A percentile compares a stretch with the other conserved stretches of the same genome.
phyloP scores from a whole-genome alignment of 2,888 invertebrate species.

The Rhaphigaster nebulosa region DNA sequence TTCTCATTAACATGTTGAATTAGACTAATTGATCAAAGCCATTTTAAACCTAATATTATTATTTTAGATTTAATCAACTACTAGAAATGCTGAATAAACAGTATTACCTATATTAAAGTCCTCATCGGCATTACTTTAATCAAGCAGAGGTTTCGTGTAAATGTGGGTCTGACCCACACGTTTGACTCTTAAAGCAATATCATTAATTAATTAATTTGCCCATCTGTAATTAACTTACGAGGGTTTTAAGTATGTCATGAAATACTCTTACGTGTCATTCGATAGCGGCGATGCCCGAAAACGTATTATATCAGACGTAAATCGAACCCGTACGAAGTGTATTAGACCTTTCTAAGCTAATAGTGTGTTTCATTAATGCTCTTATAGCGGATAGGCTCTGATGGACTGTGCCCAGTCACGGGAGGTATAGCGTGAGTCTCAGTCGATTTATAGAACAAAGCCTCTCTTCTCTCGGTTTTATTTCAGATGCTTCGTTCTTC shows the following conservation, averaged over 20 bases:
- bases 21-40: too few species aligned
- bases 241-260: neutral
- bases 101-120: too few species aligned
- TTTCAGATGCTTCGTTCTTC: neutral
- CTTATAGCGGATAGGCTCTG: neutral
- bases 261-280: neutral
- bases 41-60: too few species aligned
- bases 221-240: neutral
- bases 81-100: too few species aligned
- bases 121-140: neutral
- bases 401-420: neutral
- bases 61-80: too few species aligned
- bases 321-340: neutral
- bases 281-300: neutral
- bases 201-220: neutral
- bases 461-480: neutral
- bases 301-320: neutral
- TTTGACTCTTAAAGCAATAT: neutral
- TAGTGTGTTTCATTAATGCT: conserved; percentile 3
- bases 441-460: neutral
- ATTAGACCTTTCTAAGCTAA: neutral
- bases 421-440: neutral
- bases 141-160: neutral
- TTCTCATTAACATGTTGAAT: too few species aligned
- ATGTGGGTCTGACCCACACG: neutral